Conservation (phyloP, 2,797 vertebrate genomes). For the Labeo calbasu region DNA sequence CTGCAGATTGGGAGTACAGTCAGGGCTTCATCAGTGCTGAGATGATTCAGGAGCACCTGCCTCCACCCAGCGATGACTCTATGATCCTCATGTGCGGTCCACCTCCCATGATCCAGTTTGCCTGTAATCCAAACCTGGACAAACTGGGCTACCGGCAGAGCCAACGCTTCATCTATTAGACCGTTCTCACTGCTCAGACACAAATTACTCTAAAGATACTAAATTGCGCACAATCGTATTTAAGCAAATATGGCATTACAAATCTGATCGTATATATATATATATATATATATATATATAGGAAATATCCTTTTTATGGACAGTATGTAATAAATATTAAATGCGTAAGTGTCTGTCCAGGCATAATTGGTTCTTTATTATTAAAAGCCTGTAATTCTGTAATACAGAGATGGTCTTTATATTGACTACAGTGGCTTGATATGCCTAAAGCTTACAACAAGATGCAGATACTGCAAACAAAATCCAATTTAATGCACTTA, state of each 20-base stretch:
- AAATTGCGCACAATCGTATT: not conserved
- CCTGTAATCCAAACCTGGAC: slow-evolving; percentile 71
- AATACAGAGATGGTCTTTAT: not conserved
- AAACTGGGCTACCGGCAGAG: slow-evolving; percentile 66
- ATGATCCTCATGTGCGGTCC: slow-evolving; percentile 74
- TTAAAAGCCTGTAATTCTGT: not conserved
- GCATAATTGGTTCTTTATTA: slow-evolving; percentile 5
- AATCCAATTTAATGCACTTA: slow-evolving; percentile 21
- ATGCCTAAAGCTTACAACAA: not conserved
- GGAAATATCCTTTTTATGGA: not conserved
- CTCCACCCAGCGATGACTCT: slow-evolving; percentile 64
- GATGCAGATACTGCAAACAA: not conserved
- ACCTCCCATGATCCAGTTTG: slow-evolving; percentile 73
- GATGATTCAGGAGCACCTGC: slow-evolving; percentile 72
- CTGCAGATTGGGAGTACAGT: slow-evolving; percentile 71
- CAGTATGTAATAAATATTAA: not conserved
- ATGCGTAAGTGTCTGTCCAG: slow-evolving; percentile 1
- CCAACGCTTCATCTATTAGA: slow-evolving; percentile 66
- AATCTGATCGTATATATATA: slow-evolving; percentile 19
- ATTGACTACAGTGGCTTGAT: slow-evolving; percentile 1
- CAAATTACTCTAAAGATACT: slow-evolving; percentile 35
- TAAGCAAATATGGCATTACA: slow-evolving; percentile 12
- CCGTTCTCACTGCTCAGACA: not conserved
- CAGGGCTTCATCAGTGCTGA: slow-evolving; percentile 68
- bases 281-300: too few relatives aligned